Evolutionary conservation across 2,113 vertebrate species (phyloP), one percentile per base, ranked within the genome.

Genomic region (Aspiorhynchus laticeps): DNA sequence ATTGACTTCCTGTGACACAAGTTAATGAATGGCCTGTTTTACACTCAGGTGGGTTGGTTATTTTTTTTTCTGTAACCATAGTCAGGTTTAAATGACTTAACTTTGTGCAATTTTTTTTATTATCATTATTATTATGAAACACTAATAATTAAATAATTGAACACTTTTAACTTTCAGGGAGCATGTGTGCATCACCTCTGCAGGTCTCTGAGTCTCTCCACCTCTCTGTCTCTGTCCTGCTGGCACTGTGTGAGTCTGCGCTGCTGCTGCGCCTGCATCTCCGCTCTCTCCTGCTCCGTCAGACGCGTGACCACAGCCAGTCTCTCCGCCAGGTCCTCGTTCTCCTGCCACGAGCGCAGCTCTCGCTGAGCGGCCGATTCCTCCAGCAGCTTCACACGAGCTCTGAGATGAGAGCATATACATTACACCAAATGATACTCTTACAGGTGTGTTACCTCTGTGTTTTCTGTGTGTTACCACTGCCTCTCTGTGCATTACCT

Each of bases 171-270:
- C 48, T 51, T 5, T 51, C 14, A 5, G 48, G 14, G 48, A 1
- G 14, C 4, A 17, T 56, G 15, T 36, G 26, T 11, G 28, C 12
- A 0, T 24, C 89, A 98, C 98, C 96, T 95, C 91, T 98, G 97
- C 28, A 98, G 95, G 12, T 97, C 95, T 73, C 90, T 80, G 38
- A 98, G 95, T 80, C 96, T 90, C 89, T 96, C 95, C 89, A 97
- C 90, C 88, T 98, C 97, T 3, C 89, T 80, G 89, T 95, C 95
- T 65, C 92, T 92, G 83, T 97, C 97, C 87, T 96, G 95, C 48
- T 95, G 95, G 15, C 90, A 89, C 46, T 93, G 91, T 0, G 93
- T 92, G 90, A 97, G 86, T 28, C 90, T 95, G 73, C 93, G 95
- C 90, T 97, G 97, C 88, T 97, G 94, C 89, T 97, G 95, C 0